phyloP scores from a whole-genome alignment of 2,113 vertebrate genomes.

The Chrysochloris asiatica region DNA sequence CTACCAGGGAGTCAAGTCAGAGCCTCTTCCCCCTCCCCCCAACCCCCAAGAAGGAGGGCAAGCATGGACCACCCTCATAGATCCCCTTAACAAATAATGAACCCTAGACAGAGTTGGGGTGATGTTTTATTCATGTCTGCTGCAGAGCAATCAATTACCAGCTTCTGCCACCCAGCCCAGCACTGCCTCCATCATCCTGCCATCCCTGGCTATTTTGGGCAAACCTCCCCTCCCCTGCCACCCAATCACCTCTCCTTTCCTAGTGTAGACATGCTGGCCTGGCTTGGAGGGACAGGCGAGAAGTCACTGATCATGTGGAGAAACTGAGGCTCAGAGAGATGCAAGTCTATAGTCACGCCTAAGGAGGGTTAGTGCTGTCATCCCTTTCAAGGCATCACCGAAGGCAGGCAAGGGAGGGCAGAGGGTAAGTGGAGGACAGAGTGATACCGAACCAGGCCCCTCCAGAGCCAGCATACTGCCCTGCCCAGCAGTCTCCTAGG shows the following conservation, averaged over 20 bases:
- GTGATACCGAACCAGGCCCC: background rate
- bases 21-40: too few relatives aligned
- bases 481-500: background rate
- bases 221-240: slow-evolving; percentile 6
- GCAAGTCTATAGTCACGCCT: fast-evolving
- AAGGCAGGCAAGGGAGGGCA: background rate
- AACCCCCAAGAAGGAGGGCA: background rate
- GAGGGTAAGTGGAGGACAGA: background rate
- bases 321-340: slow-evolving; percentile 7
- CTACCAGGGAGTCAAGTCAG: background rate
- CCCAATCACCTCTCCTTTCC: background rate
- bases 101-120: background rate
- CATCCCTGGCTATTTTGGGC: slow-evolving; percentile 71
- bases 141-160: slow-evolving; percentile 57
- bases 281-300: background rate
- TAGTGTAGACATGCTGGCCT: background rate
- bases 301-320: background rate
- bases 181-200: slow-evolving; percentile 76
- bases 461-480: background rate
- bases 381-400: fast-evolving
- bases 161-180: slow-evolving; percentile 37
- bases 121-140: slow-evolving; percentile 73
- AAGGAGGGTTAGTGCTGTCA: background rate
- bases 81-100: slow-evolving; percentile 49
- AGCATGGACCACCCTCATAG: background rate